Evolutionary conservation across 2,888 invertebrate genomes (phyloP).

Genomic region (Chrysolina americana): DNA sequence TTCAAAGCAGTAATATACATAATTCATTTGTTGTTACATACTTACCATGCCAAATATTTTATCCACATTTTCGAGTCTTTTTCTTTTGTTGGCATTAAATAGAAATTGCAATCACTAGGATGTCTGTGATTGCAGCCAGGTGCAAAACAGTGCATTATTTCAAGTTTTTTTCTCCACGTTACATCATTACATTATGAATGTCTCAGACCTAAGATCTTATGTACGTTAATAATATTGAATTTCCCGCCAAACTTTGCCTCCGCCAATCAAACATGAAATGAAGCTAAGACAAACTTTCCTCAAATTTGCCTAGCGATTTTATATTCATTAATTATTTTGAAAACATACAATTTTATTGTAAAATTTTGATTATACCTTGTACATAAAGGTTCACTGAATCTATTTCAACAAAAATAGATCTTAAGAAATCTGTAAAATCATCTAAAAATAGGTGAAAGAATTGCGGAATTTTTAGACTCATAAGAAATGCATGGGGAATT

Average conservation of each 20-base stretch:
- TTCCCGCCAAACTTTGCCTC: not conserved
- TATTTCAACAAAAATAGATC: not conserved
- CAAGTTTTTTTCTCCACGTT: not conserved
- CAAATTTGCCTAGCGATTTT: not conserved
- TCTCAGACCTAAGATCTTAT: not conserved
- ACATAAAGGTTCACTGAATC: not conserved
- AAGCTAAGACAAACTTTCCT: not conserved
- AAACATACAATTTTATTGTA: not conserved
- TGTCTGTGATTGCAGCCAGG: not conserved
- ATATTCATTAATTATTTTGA: not conserved
- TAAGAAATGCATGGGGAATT: not conserved
- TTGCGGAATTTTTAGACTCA: not conserved
- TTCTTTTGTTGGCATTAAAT: not conserved
- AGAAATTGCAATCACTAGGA: not conserved
- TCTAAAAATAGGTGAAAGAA: too few relatives aligned
- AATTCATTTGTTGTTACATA: not conserved
- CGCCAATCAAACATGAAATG: not conserved
- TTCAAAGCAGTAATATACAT: too few relatives aligned
- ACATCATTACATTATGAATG: too few relatives aligned
- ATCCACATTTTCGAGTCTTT: not conserved
- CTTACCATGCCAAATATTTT: not conserved
- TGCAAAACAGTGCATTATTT: not conserved
- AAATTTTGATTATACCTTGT: not conserved
- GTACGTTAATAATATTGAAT: not conserved
- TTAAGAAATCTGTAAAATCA: not conserved